A percentile compares a stretch with the other conserved stretches of the same genome.
These are phyloP conservation scores for Pelagia noctiluca DNA, from an alignment of 30 jellyfish, hydroid and myxozoan genomes.

Conservation along the genomic window DNA sequence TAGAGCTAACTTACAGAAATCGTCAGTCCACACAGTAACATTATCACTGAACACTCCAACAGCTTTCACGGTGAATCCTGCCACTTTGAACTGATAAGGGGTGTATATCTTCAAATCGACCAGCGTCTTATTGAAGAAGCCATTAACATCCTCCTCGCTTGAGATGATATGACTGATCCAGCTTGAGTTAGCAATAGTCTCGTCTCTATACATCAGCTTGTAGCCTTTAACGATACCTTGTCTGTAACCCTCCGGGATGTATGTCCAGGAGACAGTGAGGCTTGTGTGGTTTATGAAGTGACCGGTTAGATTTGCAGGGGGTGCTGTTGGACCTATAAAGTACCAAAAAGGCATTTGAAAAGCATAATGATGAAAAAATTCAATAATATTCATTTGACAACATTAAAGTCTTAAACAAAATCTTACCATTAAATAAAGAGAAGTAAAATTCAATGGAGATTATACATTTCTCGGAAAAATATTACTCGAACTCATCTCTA, in stretches of 20 bases:
- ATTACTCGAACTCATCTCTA: too few relatives aligned
- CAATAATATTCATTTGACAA: too few relatives aligned
- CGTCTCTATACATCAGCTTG: conserved; percentile 18
- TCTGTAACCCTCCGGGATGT: conserved; percentile 29
- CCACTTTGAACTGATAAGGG: conserved; percentile 33
- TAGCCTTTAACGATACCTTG: conserved; percentile 61
- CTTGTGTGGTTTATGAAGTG: conserved; percentile 43
- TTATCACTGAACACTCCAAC: conserved; percentile 48
- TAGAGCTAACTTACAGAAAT: conserved; percentile 61
- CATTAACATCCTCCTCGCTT: conserved; percentile 29
- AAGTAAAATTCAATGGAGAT: too few relatives aligned
- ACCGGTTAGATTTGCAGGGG: conserved; percentile 61
- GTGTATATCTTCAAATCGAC: conserved; percentile 50
- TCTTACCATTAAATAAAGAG: too few relatives aligned
- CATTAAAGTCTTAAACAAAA: too few relatives aligned
- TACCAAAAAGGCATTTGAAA: not conserved
- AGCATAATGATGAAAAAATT: too few relatives aligned
- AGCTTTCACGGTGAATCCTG: conserved; percentile 36
- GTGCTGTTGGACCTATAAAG: conserved; percentile 41
- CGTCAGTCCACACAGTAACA: conserved; percentile 74
- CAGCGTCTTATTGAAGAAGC: conserved; percentile 20
- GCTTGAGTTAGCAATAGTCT: conserved; percentile 20
- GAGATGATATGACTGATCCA: conserved; percentile 23
- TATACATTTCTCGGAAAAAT: too few relatives aligned
- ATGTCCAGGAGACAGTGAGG: conserved; percentile 26